Evolutionary conservation across 1,140 invertebrate genomes (phyloP), one percentile per base, ranked within the genome.

Genomic region (Calephelis virginiensis): DNA sequence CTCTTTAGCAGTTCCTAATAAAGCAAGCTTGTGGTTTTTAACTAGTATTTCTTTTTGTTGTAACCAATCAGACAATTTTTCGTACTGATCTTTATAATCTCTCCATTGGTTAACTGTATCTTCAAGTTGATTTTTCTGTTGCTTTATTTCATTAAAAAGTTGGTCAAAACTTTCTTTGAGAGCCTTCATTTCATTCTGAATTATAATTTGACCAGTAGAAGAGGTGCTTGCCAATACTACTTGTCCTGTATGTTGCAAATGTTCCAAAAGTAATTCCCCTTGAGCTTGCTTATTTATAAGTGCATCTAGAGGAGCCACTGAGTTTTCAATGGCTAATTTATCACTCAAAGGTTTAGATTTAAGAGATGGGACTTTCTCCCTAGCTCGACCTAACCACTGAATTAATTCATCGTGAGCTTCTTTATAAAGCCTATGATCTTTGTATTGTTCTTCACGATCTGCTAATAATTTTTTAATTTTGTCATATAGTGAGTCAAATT

Each of bases 41-140:
- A 98, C 95, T 12, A 97, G 93, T 72, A 97, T 96, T 80, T 98
- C 97, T 79, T 97, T 97, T 81, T 98, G 96, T 85, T 98, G 97
- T 49, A 99, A 85, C 97, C 97, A 99, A 82, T 98, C 97, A 66
- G 96, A 97, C 8, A 98, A 89, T 66, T 96, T 93, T 86, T 98
- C 97, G 83, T 97, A 97, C 87, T 98, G 97, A 78, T 98, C 97
- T 85, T 98, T 98, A 85, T 97, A 98, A 66, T 97, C 96, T 66
- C 96, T 92, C 95, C 97, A 97, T 78, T 97, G 95, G 48, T 94
- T 93, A 63, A 97, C 94, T 10, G 95, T 97, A 12, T 94, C 93
- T 89, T 97, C 96, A 14, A 98, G 82, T 86, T 96, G 94, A 69
- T 95, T 94, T 79, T 97, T 97, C 85, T 97, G 96, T 78, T 96